Evolutionary conservation across 2,888 invertebrate species (phyloP).

Genomic region (Eurois occulta): DNA sequence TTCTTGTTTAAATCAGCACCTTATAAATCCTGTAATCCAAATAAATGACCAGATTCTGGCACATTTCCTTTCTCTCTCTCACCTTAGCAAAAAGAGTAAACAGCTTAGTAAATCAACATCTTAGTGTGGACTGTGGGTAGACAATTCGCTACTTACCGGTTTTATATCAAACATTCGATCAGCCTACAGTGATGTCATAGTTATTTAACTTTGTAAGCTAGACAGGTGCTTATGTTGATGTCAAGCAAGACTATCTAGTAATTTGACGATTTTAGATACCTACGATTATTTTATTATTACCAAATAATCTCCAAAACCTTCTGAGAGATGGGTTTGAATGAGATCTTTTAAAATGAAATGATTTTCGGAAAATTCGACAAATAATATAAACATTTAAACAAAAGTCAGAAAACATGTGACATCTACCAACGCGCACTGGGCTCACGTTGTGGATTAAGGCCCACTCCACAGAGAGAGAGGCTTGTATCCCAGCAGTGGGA

Average conservation of each 20-base stretch:
- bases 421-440: not conserved
- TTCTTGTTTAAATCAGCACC: too few species aligned
- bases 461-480: not conserved
- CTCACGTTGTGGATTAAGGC: not conserved
- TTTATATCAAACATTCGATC: conserved; percentile 16
- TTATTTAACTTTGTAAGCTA: conserved; percentile 22
- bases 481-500: not conserved
- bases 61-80: not conserved
- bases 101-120: not conserved
- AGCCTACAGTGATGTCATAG: conserved; percentile 33
- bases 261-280: not conserved
- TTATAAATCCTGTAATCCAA: too few species aligned
- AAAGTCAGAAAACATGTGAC: not conserved
- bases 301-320: not conserved
- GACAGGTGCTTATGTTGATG: not conserved
- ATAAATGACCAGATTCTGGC: not conserved
- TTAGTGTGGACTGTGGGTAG: not conserved
- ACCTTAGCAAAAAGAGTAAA: not conserved
- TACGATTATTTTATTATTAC: not conserved
- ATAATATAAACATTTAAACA: not conserved
- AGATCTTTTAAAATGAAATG: not conserved
- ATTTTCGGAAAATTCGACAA: not conserved
- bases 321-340: not conserved
- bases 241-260: not conserved
- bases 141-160: conserved; percentile 1